phyloP scores from a whole-genome alignment of 2,113 vertebrate species.

The Monopterus albus region DNA sequence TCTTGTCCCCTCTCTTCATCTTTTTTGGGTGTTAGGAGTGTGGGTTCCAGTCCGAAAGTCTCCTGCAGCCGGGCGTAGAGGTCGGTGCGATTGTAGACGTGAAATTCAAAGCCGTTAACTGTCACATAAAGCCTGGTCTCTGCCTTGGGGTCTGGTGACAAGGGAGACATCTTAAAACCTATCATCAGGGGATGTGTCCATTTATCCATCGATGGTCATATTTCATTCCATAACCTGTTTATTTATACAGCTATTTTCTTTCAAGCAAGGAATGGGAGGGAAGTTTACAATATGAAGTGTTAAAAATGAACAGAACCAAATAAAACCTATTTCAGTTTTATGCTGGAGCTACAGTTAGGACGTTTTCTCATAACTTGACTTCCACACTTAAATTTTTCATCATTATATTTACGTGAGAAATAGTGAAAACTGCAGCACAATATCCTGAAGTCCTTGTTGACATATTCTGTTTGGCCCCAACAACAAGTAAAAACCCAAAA shows the following conservation, averaged over 20 bases:
- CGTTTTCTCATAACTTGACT: no score
- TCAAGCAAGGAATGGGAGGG: neutral
- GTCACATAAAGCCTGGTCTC: conserved; percentile 97
- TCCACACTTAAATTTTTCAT: no score
- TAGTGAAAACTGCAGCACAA: neutral
- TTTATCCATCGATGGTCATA: neutral
- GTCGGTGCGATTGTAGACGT: conserved; percentile 96
- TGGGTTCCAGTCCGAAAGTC: conserved; percentile 94
- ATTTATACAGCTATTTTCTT: neutral
- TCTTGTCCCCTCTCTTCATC: conserved; percentile 87
- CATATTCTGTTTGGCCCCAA: no score
- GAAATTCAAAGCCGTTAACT: conserved; percentile 97
- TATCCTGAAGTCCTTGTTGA: no score
- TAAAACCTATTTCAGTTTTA: no score
- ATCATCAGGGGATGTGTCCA: no score
- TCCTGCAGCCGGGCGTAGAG: conserved; percentile 94
- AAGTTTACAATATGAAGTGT: no score
- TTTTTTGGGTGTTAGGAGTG: conserved; percentile 87
- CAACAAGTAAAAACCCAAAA: no score
- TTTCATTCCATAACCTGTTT: neutral
- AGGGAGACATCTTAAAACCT: neutral
- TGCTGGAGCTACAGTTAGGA: no score
- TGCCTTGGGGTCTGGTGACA: conserved; percentile 91
- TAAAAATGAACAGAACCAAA: no score
- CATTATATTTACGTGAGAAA: neutral